Evolutionary conservation across 1,140 invertebrate genomes (phyloP).

Genomic region (Halesus radiatus): DNA sequence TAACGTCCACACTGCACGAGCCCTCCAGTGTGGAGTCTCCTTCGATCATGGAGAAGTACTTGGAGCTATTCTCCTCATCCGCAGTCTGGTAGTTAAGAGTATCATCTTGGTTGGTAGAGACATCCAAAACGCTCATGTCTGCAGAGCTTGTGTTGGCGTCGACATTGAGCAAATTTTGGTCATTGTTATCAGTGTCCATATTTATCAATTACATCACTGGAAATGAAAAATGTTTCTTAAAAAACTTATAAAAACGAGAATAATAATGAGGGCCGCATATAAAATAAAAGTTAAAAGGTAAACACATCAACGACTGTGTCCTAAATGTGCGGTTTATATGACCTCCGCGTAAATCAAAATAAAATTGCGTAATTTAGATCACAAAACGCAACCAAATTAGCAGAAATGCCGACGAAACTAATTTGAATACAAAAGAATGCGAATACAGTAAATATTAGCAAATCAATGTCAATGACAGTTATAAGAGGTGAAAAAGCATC

Average conservation of each 20-base stretch:
- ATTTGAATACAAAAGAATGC: not conserved
- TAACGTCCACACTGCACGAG: conserved; percentile 52
- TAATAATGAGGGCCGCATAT: not conserved
- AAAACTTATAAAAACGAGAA: not conserved
- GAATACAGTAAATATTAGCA: conserved; percentile 39
- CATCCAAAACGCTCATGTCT: conserved; percentile 57
- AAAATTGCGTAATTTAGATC: conserved; percentile 24
- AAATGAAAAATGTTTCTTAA: not conserved
- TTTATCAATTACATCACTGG: conserved; percentile 32
- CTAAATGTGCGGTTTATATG: not conserved
- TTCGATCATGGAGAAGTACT: conserved; percentile 67
- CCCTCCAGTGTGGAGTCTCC: conserved; percentile 62
- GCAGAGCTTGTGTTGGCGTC: conserved; percentile 23
- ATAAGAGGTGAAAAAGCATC: conserved; percentile 23
- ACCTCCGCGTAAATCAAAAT: conserved; percentile 2
- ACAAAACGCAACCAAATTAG: not conserved
- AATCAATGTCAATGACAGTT: conserved; percentile 46
- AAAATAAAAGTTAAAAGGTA: not conserved
- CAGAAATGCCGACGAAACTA: not conserved
- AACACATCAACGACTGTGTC: conserved; percentile 15
- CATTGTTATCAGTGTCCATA: conserved; percentile 34
- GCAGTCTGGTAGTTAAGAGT: conserved; percentile 62
- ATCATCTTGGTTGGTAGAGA: conserved; percentile 62
- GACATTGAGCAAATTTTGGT: not conserved
- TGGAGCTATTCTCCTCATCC: conserved; percentile 66